Conservation (phyloP, 2,888 invertebrate species). For the Hanleya hanleyi region DNA sequence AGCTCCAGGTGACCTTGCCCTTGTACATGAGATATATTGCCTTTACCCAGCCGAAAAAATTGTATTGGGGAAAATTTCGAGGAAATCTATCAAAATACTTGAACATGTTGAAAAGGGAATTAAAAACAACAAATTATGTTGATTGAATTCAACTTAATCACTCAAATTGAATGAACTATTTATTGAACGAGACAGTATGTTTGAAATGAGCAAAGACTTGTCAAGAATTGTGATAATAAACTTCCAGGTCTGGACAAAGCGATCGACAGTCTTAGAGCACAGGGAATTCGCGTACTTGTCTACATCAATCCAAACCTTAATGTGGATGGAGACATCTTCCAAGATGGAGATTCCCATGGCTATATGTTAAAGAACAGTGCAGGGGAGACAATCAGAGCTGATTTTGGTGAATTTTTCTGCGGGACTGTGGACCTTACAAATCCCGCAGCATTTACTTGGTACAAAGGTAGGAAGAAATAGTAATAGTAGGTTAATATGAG, state of each 20-base stretch:
- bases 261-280: slow-evolving; percentile 38
- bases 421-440: slow-evolving; percentile 66
- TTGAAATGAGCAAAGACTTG: background rate
- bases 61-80: too few relatives aligned
- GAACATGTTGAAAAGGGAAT: too few relatives aligned
- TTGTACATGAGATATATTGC: too few relatives aligned
- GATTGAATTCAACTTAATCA: too few relatives aligned
- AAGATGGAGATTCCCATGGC: slow-evolving; percentile 43
- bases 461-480: slow-evolving; percentile 46
- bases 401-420: slow-evolving; percentile 62
- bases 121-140: too few relatives aligned
- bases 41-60: too few relatives aligned
- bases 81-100: too few relatives aligned
- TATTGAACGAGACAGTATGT: background rate
- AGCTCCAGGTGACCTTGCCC: too few relatives aligned
- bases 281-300: slow-evolving; percentile 54
- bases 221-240: too few relatives aligned
- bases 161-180: background rate
- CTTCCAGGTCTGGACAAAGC: slow-evolving; percentile 49
- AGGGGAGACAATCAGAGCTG: slow-evolving; percentile 46
- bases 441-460: slow-evolving; percentile 60
- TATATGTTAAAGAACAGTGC: slow-evolving; percentile 56
- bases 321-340: slow-evolving; percentile 51
- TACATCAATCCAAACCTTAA: slow-evolving; percentile 67
- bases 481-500: too few relatives aligned